These are phyloP conservation scores for Allygus modestus DNA, from an alignment of 2,888 invertebrate species.

Conservation along the genomic window DNA sequence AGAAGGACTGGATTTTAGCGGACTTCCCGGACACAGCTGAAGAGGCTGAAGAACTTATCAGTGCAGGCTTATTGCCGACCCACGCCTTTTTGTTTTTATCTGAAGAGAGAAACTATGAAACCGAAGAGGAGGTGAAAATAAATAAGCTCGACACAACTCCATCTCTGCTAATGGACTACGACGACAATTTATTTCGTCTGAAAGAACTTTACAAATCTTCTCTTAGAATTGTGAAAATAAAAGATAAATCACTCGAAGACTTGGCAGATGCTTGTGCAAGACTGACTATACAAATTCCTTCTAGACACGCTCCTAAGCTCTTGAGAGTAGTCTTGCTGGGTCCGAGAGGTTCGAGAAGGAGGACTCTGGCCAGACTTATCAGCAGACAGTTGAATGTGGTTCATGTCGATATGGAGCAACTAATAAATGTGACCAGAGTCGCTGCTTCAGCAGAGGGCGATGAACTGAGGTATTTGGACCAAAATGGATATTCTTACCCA, in stretches of 20 bases:
- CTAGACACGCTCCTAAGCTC: slow-evolving; percentile 76
- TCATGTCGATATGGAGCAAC: slow-evolving; percentile 78
- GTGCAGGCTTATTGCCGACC: slow-evolving; percentile 76
- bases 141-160: slow-evolving; percentile 2
- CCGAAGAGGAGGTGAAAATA: not conserved
- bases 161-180: slow-evolving; percentile 16
- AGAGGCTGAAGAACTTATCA: slow-evolving; percentile 75
- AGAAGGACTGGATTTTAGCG: slow-evolving; percentile 64
- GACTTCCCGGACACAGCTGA: slow-evolving; percentile 75
- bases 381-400: slow-evolving; percentile 78
- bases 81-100: slow-evolving; percentile 77
- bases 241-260: slow-evolving; percentile 72
- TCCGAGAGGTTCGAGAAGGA: slow-evolving; percentile 79
- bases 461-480: slow-evolving; percentile 70
- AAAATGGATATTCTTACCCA: slow-evolving; percentile 49
- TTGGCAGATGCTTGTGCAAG: slow-evolving; percentile 74
- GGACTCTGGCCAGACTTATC: slow-evolving; percentile 77
- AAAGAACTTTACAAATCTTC: slow-evolving; percentile 40
- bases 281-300: slow-evolving; percentile 73
- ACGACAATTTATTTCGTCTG: not conserved
- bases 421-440: slow-evolving; percentile 76
- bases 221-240: slow-evolving; percentile 9
- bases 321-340: slow-evolving; percentile 81
- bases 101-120: not conserved
- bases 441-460: slow-evolving; percentile 73